phyloP scores from a whole-genome alignment of 2,888 invertebrate genomes.

The Oligia fasciuncula region DNA sequence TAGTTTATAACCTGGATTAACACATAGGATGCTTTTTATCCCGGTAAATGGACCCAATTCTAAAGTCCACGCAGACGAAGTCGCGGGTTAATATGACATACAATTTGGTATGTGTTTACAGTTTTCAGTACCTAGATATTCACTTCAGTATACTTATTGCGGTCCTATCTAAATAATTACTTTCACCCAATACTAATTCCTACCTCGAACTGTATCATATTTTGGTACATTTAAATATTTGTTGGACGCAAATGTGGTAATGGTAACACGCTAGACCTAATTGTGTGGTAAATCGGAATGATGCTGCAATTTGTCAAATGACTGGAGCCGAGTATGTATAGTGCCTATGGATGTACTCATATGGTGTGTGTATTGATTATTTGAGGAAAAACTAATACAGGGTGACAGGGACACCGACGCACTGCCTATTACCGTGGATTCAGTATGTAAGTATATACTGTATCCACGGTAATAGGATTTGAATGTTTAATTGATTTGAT shows the following conservation, averaged over 20 bases:
- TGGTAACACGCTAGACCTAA: slow-evolving; percentile 79
- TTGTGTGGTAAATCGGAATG: slow-evolving; percentile 80
- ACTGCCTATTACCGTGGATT: too few species aligned
- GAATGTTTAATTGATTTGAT: too few species aligned
- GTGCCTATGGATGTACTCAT: not conserved
- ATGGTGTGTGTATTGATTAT: slow-evolving; percentile 14
- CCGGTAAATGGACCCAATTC: not conserved
- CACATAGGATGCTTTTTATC: not conserved
- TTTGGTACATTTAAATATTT: slow-evolving; percentile 70
- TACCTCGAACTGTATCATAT: slow-evolving; percentile 31
- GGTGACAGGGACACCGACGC: too few species aligned
- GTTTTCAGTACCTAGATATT: not conserved
- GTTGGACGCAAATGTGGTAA: slow-evolving; percentile 72
- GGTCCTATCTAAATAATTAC: not conserved
- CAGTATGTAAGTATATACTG: too few species aligned
- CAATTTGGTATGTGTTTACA: not conserved
- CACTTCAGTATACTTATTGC: not conserved
- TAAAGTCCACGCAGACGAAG: not conserved
- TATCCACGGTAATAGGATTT: too few species aligned
- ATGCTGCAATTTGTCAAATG: slow-evolving; percentile 80
- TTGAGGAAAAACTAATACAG: not conserved
- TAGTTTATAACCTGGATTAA: not conserved
- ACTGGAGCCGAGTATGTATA: slow-evolving; percentile 32
- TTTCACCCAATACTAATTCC: slow-evolving; percentile 7
- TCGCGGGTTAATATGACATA: not conserved